phyloP scores from a whole-genome alignment of 2,888 invertebrate genomes.

The Aplocera efformata region DNA sequence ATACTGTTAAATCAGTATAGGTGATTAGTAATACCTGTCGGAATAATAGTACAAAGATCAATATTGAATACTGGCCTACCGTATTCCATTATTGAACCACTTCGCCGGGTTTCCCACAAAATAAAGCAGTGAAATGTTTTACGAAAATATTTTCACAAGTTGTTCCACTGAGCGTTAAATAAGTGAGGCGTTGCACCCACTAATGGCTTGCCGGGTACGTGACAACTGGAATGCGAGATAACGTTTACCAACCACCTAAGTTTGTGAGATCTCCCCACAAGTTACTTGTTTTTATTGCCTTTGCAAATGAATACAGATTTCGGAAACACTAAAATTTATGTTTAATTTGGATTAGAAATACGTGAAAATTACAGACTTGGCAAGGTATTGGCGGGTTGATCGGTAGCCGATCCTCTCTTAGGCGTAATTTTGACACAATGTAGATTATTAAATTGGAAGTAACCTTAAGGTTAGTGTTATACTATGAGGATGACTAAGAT shows the following conservation, averaged over 20 bases:
- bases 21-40: no score
- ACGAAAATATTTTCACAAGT: slow-evolving; percentile 11
- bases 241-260: slow-evolving; percentile 30
- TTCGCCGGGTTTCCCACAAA: not conserved
- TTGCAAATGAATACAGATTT: slow-evolving; percentile 6
- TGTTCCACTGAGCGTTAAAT: slow-evolving; percentile 12
- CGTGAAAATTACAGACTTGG: no score
- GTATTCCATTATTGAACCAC: not conserved
- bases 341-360: not conserved
- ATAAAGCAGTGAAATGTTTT: not conserved
- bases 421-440: no score
- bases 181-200: slow-evolving; percentile 21
- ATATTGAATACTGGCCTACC: no score
- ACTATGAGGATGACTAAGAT: no score
- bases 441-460: no score
- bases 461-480: no score
- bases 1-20: no score
- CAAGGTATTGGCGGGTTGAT: no score
- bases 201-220: slow-evolving; percentile 42
- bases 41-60: no score
- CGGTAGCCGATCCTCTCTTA: no score
- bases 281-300: slow-evolving; percentile 9
- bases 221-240: slow-evolving; percentile 24
- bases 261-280: slow-evolving; percentile 26
- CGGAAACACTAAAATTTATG: slow-evolving; percentile 1